Conservation (phyloP, 2,113 vertebrate species). For the Rhynchomys soricoides region DNA sequence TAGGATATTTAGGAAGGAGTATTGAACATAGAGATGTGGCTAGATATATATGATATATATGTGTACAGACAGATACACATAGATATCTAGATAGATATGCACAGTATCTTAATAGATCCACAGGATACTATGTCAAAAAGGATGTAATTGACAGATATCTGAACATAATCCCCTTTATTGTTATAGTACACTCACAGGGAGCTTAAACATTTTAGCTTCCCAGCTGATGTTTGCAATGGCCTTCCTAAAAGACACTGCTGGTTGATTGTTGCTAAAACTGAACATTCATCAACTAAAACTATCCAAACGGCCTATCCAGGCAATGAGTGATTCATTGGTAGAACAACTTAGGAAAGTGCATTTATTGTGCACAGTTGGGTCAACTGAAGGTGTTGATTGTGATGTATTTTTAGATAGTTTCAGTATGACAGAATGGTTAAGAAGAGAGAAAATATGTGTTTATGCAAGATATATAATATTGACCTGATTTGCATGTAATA, state of each 20-base stretch:
- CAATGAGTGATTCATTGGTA: neutral
- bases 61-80: too few relatives aligned
- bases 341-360: neutral
- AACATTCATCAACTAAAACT: neutral
- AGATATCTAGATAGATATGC: too few relatives aligned
- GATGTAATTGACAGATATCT: neutral
- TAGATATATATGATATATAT: too few relatives aligned
- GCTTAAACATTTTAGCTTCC: neutral
- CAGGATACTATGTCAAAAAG: neutral
- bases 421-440: conserved; percentile 8
- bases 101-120: neutral
- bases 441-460: neutral
- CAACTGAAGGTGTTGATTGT: neutral
- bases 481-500: neutral
- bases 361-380: neutral
- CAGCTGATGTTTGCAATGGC: neutral
- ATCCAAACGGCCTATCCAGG: neutral
- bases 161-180: neutral
- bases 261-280: conserved; percentile 8
- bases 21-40: neutral
- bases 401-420: neutral
- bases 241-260: neutral
- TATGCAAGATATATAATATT: neutral
- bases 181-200: neutral
- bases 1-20: neutral